phyloP scores from a whole-genome alignment of 2,888 invertebrate species.

The Synergus japonicus region DNA sequence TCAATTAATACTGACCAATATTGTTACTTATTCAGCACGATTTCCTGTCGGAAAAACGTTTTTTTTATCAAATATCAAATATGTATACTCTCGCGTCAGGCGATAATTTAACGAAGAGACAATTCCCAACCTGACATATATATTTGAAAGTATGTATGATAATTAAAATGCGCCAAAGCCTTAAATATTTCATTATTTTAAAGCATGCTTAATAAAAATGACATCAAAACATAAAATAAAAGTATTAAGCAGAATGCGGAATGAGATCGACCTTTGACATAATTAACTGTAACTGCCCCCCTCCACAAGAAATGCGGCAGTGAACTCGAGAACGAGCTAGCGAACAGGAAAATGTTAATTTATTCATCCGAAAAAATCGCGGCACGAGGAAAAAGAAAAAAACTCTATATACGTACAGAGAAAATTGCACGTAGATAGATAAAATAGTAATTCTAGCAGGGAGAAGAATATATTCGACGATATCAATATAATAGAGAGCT shows the following conservation, averaged over 20 bases:
- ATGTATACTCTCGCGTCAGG: not conserved
- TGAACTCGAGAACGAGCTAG: slow-evolving; percentile 4
- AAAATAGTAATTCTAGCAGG: slow-evolving; percentile 4
- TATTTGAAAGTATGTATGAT: not conserved
- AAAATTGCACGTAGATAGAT: slow-evolving; percentile 1
- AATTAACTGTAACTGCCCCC: not conserved
- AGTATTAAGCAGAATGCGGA: not conserved
- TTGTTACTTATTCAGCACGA: slow-evolving; percentile 21
- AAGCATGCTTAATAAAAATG: not conserved
- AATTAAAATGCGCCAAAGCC: not conserved
- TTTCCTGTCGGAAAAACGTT: not conserved
- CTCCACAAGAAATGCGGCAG: slow-evolving; percentile 9
- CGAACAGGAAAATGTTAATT: slow-evolving; percentile 24
- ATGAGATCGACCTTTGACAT: slow-evolving; percentile 33
- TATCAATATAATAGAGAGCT: slow-evolving; percentile 11
- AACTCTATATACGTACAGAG: not conserved
- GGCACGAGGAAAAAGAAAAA: slow-evolving; percentile 4
- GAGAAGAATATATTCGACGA: not conserved
- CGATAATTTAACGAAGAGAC: not conserved
- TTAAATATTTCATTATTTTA: not conserved
- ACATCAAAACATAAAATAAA: not conserved
- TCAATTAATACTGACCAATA: slow-evolving; percentile 38
- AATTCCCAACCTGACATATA: not conserved
- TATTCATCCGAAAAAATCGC: slow-evolving; percentile 15
- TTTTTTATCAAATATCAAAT: not conserved